phyloP scores from a whole-genome alignment of 1,140 invertebrate species.

The Sinella curviseta region DNA sequence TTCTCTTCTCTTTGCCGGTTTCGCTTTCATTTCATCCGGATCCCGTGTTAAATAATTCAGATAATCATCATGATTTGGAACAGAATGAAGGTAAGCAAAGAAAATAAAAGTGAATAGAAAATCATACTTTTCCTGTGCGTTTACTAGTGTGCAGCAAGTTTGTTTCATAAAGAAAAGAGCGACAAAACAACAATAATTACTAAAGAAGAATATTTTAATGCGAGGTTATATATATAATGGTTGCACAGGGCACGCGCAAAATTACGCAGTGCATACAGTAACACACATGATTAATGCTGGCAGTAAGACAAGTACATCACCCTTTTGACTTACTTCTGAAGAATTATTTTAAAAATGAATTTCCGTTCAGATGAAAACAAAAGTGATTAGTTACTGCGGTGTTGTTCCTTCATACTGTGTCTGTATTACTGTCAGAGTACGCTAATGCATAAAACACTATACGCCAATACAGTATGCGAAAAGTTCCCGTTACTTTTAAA shows the following conservation, averaged over 20 bases:
- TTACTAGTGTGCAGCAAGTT: background rate
- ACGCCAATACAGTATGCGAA: background rate
- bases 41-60: background rate
- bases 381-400: background rate
- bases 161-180: background rate
- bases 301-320: constrained; percentile 12
- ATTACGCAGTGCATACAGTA: no score
- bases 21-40: background rate
- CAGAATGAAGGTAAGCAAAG: constrained; percentile 13
- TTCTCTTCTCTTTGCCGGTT: background rate
- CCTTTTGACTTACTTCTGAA: background rate
- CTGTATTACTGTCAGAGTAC: no score
- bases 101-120: background rate
- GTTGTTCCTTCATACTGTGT: no score
- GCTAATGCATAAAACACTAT: no score
- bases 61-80: background rate
- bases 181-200: background rate
- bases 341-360: background rate
- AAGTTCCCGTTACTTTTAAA: constrained; percentile 7
- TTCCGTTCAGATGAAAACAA: constrained; percentile 15
- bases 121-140: background rate
- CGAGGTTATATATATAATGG: no score
- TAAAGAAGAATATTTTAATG: no score
- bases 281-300: no score
- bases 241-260: no score